A percentile compares a stretch with the other conserved stretches of the same genome.
Evolutionary conservation across 92 coral and sea anemone species (phyloP).

Genomic region (Parazoanthus atlanticus): DNA sequence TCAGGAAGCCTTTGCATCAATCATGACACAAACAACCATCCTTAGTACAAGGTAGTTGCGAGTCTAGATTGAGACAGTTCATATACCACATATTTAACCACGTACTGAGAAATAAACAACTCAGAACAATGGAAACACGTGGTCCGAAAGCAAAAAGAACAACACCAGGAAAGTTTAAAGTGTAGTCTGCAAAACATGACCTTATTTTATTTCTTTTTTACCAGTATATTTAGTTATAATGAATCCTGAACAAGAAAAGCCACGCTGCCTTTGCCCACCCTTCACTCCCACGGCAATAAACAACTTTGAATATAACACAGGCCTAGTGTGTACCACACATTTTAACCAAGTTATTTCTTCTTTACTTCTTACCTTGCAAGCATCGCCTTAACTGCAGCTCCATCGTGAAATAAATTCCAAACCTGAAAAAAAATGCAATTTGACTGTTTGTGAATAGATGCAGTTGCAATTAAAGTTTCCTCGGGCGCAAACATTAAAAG

Average conservation of each 20-base stretch:
- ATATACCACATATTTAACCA: slow-evolving; percentile 47
- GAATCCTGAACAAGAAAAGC: background rate
- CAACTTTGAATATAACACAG: too few relatives aligned
- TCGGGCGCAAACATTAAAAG: background rate
- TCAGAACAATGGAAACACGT: slow-evolving; percentile 1
- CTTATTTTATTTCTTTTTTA: too few relatives aligned
- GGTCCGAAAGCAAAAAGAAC: too few relatives aligned
- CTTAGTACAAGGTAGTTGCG: slow-evolving; percentile 53
- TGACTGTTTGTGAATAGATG: background rate
- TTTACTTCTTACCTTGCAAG: slow-evolving; percentile 70
- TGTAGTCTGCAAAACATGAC: too few relatives aligned
- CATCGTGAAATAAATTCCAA: slow-evolving; percentile 90
- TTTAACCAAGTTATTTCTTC: background rate
- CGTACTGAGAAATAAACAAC: slow-evolving; percentile 46
- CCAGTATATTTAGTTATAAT: background rate
- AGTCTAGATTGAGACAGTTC: slow-evolving; percentile 17
- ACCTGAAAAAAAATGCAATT: slow-evolving; percentile 57
- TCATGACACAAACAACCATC: slow-evolving; percentile 16
- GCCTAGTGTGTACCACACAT: too few relatives aligned
- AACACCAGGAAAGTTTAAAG: too few relatives aligned
- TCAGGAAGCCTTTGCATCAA: slow-evolving; percentile 49
- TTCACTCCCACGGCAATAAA: too few relatives aligned
- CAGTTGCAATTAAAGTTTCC: background rate
- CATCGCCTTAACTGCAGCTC: slow-evolving; percentile 88
- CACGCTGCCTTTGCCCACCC: background rate